Base-by-base conservation (phyloP, 2,113 vertebrate species). In the Dicentrarchus labrax region DNA sequence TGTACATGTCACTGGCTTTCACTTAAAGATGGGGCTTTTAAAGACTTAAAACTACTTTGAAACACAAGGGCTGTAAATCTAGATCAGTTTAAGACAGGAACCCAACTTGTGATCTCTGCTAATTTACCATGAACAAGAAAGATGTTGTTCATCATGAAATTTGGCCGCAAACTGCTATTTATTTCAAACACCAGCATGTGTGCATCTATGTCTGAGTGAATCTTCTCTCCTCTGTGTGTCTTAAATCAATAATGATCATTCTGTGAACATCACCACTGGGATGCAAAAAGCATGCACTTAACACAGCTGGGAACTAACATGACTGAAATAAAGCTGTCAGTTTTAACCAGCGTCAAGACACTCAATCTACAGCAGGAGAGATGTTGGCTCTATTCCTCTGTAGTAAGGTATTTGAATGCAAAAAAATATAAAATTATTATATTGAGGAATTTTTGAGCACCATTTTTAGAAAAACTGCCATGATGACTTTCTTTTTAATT, bases 211-310 rank as follows among this genome's bases (percentile, higher is more conserved):
- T 77, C 61, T 74, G 50, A 60, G 72, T 39, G 72, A 79, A 60
- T 76, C 71, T 36, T 75, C 47, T 24, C 68, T 60, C 67, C 75
- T 84, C 56, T 30, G 69, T 57, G 67, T n/a, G 30, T 86, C 53
- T 76, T 92, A 87, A 86, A 92, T 91, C 87, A 91, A 82, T 87
- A 77, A 86, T 83, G 85, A 87, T 85, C 77, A 81, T 65, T 82
- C 78, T 75, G 72, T 48, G 74, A 87, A 85, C 82, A 72, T 74
- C 72, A 65, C 78, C 24, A 59, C 66, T 48, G 80, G 72, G 78
- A 89, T 72, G 76, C 69, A 86, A 88, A 86, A 88, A 56, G 83
- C 84, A 41, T 80, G 71, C 86, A 86, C 79, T 88, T 85, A 83
- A 80, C 82, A 85, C 85, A 86, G 81, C 84, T 67, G 73, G 83